phyloP scores from a whole-genome alignment of 64 coral and sea anemone genomes.

The Actinia equina region DNA sequence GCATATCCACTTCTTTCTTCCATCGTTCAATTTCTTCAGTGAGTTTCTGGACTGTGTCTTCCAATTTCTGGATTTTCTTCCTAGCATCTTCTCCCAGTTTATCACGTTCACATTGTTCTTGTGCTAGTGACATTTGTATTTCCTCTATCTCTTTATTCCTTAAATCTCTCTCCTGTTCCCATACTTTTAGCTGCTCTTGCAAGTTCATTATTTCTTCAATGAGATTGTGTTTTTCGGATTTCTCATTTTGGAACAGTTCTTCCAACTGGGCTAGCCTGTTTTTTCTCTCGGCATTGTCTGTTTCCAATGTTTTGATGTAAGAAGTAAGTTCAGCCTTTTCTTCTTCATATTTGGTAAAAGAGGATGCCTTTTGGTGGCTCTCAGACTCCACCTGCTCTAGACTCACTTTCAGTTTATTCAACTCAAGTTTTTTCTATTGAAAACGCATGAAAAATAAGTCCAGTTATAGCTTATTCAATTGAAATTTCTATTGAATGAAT shows the following conservation, averaged over 20 bases:
- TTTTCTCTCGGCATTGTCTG: not conserved
- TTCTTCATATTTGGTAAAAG: not conserved
- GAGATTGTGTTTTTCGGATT: slow-evolving; percentile 38
- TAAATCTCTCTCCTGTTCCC: slow-evolving; percentile 6
- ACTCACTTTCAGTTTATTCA: slow-evolving; percentile 16
- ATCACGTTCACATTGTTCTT: slow-evolving; percentile 47
- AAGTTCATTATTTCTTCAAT: slow-evolving; percentile 50
- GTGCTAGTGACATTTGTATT: slow-evolving; percentile 1
- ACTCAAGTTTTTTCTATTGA: slow-evolving; percentile 21
- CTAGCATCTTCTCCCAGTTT: slow-evolving; percentile 41
- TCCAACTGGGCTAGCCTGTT: slow-evolving; percentile 36
- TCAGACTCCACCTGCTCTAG: not conserved
- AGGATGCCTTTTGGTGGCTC: not conserved
- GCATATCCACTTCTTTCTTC: slow-evolving; percentile 57
- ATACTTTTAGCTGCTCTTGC: slow-evolving; percentile 21
- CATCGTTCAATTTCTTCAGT: slow-evolving; percentile 40
- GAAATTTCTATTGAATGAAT: no score
- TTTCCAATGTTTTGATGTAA: slow-evolving; percentile 5
- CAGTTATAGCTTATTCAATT: no score
- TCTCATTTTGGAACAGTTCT: slow-evolving; percentile 33
- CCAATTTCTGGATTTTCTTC: slow-evolving; percentile 10
- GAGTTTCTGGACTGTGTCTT: slow-evolving; percentile 9
- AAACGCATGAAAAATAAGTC: not conserved
- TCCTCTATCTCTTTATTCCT: slow-evolving; percentile 22
- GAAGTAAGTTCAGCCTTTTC: slow-evolving; percentile 12